phyloP scores from a whole-genome alignment of 1,140 invertebrate genomes.

The Sitobion miscanthi region DNA sequence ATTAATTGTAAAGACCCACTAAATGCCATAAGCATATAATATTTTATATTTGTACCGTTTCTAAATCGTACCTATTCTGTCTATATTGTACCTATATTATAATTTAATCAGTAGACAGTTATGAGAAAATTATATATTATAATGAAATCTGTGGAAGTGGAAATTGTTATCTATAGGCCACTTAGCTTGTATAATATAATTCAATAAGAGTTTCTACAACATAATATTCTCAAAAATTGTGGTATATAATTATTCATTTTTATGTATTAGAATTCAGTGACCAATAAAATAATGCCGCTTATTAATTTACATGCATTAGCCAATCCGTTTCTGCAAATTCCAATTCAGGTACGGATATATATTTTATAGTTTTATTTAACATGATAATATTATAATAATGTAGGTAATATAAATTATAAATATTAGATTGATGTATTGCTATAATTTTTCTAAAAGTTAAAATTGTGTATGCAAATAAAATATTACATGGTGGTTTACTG shows the following conservation, averaged over 20 bases:
- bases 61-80: background rate
- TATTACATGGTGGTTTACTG: background rate
- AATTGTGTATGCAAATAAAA: background rate
- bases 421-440: background rate
- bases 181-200: background rate
- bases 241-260: background rate
- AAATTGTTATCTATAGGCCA: background rate
- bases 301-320: background rate
- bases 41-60: background rate
- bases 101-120: background rate
- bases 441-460: background rate
- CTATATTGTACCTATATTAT: background rate
- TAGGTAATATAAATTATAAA: background rate
- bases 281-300: background rate
- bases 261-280: background rate
- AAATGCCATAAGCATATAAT: too few relatives aligned
- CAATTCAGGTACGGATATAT: background rate
- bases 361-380: background rate
- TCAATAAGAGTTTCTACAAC: background rate
- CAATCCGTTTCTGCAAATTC: slow-evolving; percentile 11
- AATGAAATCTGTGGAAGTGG: background rate
- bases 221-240: background rate
- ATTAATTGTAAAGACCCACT: too few relatives aligned
- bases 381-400: background rate
- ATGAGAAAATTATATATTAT: background rate